Evolutionary conservation across 2,113 vertebrate genomes (phyloP), one percentile per base, ranked within the genome.

Genomic region (Meleagris gallopavo): DNA sequence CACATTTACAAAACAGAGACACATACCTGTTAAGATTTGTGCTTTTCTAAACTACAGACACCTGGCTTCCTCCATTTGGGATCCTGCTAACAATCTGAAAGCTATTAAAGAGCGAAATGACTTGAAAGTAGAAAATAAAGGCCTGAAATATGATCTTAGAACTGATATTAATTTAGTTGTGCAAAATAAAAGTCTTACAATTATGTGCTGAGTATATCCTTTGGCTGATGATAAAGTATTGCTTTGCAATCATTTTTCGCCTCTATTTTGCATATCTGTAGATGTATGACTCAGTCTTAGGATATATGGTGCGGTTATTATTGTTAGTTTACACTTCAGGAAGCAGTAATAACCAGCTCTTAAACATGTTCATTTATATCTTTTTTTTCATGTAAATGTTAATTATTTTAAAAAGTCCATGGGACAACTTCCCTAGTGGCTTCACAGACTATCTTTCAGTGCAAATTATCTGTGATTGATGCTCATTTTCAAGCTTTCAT

Each of bases 251-350:
- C 24, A 13, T 46, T 72, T 72, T 34, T 6, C 11, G 1, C 18
- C 6, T 48, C 14, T 4, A 32, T 4, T 11, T 66, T 5, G 2
- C n/a, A 2, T 45, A 7, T 38, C 11, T 60, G 8, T 17, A 55
- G 25, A 29, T 4, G 3, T 46, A 4, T 69, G 34, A 73, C 32
- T 73, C 8, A 57, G 17, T 52, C 24, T 11, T 5, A 3, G 13
- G 4, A 4, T 58, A 29, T 87, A n/a, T 21, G 1, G 64, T 76
- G 60, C 3, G 0, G 1, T 9, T 20, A 21, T 71, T 62, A 60
- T 82, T 60, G 19, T 57, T 25, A 25, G 9, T 32, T 69, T 46
- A 29, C 12, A 13, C 58, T 86, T 83, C 48, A 36, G 43, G 17
- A 81, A 81, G 7, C 40, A 22, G 58, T 36, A 52, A 22, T 25